Percentiles rank a stretch among this genome's conserved stretches.
Evolutionary conservation across 2,797 vertebrate genomes (phyloP).

Genomic region (Anguilla megastoma): DNA sequence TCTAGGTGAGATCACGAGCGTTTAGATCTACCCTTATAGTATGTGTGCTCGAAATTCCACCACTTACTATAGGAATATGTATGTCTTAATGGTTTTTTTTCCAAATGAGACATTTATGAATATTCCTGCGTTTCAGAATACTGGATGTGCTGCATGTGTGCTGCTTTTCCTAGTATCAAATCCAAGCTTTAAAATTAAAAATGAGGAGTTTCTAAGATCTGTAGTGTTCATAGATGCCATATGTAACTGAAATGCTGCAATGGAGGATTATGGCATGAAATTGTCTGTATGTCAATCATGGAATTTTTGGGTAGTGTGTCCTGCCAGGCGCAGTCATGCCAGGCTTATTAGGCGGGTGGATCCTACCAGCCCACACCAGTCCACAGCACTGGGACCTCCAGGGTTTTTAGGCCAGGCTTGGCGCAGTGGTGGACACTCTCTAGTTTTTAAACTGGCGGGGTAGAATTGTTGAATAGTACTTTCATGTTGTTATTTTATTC

Average conservation of each 20-base stretch:
- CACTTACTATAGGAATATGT: not conserved
- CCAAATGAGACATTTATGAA: not conserved
- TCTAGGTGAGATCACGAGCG: not conserved
- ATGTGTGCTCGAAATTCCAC: not conserved
- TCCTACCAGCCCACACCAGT: not conserved
- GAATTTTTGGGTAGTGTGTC: not conserved
- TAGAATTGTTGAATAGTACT: not conserved
- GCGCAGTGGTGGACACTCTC: not conserved
- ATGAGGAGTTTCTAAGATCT: not conserved
- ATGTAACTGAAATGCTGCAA: not conserved
- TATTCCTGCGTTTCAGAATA: not conserved
- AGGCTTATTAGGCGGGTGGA: not conserved
- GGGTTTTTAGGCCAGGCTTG: not conserved
- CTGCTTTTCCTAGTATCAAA: not conserved
- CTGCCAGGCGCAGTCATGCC: not conserved
- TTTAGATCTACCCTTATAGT: not conserved
- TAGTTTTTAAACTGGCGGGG: not conserved
- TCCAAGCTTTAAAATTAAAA: not conserved
- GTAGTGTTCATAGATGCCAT: not conserved
- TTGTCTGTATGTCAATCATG: not conserved
- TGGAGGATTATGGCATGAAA: conserved; percentile 10
- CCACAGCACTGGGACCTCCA: not conserved
- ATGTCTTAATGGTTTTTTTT: not conserved
- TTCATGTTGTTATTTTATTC: not conserved
- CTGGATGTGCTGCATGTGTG: not conserved